A percentile compares a stretch with the other conserved stretches of the same genome.
Evolutionary conservation across 1,140 invertebrate species (phyloP).

Genomic region (Trachymyrmex septentrionalis): DNA sequence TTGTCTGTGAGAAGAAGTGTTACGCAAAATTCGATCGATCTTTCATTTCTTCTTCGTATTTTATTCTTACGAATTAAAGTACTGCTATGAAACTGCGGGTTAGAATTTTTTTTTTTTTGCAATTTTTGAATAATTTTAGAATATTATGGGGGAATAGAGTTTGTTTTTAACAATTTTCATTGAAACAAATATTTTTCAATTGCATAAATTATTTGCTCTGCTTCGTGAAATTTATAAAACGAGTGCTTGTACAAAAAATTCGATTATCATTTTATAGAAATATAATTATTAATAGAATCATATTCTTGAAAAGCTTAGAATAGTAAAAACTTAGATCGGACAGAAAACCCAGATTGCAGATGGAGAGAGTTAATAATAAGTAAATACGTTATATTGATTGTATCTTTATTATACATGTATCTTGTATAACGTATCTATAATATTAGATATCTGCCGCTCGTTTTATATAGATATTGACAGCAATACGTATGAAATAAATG

Average conservation of each 20-base stretch:
- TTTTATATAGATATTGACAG: constrained; percentile 25
- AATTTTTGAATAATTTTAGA: constrained; percentile 13
- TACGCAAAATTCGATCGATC: neutral
- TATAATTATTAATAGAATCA: neutral
- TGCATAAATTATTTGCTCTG: neutral
- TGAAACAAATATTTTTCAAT: neutral
- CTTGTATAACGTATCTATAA: neutral
- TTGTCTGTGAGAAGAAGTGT: constrained; percentile 38
- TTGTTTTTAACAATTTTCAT: neutral
- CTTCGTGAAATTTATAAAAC: too few species aligned
- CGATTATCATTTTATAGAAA: neutral
- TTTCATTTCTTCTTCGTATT: neutral
- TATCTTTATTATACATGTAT: neutral
- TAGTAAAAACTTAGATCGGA: too few species aligned
- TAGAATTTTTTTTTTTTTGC: neutral
- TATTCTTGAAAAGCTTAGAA: too few species aligned
- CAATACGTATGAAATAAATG: neutral
- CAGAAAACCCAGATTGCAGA: too few species aligned
- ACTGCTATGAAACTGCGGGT: neutral
- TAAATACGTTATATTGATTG: neutral
- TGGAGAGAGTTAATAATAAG: too few species aligned
- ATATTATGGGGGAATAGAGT: neutral
- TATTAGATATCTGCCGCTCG: neutral
- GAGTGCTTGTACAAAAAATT: neutral
- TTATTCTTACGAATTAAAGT: neutral